Conservation (phyloP, 2,888 invertebrate genomes). For the Brenthis ino region DNA sequence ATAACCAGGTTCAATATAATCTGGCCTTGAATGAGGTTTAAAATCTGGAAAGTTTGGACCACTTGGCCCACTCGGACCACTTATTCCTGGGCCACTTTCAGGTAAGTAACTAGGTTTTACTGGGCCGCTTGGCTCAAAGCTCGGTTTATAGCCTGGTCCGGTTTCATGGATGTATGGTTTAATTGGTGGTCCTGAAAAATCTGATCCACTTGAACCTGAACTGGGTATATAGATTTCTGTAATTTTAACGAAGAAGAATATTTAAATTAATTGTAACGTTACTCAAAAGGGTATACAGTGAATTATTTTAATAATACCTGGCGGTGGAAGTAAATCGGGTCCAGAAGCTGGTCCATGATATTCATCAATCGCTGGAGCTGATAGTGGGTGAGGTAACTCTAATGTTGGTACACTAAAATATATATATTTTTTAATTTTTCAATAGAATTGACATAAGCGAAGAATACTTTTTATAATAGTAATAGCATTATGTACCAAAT, state of each 20-base stretch:
- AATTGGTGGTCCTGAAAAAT: constrained; percentile 40
- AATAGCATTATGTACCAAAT: no score
- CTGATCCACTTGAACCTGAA: constrained; percentile 53
- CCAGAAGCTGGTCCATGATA: constrained; percentile 43
- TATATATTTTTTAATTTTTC: neutral
- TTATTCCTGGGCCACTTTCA: constrained; percentile 37
- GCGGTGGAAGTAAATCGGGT: constrained; percentile 50
- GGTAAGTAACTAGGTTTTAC: constrained; percentile 46
- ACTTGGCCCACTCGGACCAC: constrained; percentile 28
- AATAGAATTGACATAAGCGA: neutral
- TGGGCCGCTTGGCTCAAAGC: constrained; percentile 44
- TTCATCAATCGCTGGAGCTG: constrained; percentile 45
- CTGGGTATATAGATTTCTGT: constrained; percentile 55
- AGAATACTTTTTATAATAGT: no score
- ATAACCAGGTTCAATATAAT: constrained; percentile 20
- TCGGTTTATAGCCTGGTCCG: constrained; percentile 50
- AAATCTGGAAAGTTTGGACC: constrained; percentile 21
- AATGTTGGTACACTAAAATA: constrained; percentile 55
- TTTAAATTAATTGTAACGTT: neutral
- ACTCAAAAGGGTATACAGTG: no score
- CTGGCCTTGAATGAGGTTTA: constrained; percentile 14
- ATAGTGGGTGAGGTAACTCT: constrained; percentile 62
- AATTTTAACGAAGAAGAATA: constrained; percentile 22
- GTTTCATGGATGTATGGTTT: constrained; percentile 41
- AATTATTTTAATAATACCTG: constrained; percentile 49